Evolutionary conservation across 2,797 vertebrate species (phyloP), one percentile per base, ranked within the genome.

Genomic region (Spinibarbus caldwelli): DNA sequence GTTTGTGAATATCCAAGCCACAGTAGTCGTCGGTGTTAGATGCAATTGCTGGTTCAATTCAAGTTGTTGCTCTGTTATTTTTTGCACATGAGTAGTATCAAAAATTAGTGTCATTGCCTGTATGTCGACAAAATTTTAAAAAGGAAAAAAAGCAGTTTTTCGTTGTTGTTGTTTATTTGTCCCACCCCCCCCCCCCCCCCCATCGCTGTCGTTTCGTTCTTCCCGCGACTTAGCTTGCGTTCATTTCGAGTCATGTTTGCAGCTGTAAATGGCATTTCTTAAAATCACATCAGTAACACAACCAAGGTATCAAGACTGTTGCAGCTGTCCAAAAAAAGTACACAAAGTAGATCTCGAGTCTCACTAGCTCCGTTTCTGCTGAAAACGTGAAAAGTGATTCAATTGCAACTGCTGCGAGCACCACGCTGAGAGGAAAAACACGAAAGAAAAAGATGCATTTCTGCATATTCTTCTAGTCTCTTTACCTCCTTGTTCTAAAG

Each of bases 51-150:
- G 97, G 96, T 97, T 97, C 97, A 97, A 96, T 97, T 99, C 96
- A 97, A 97, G 96, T 98, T 97, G 97, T 99, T 97, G 97, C 96
- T 98, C 97, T 97, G 96, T 97, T 97, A 95, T 96, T 97, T 83
- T 98, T 98, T 99, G 97, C 97, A 98, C 97, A 98, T 96, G 95
- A 97, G 96, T 98, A 97, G 97, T 96, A 96, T 97, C 97, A 97
- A 95, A 98, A 96, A 94, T 96, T 96, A 97, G 96, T 96, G 96
- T 97, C 97, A 98, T 97, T 97, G 97, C 97, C 97, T 99, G 97
- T 99, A 97, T 97, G 97, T 98, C 96, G 97, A 96, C 96, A 94
- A 95, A 95, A 96, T 96, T 95, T 96, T 94, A 95, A 95, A 96
- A 96, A 95, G 96, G 94, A 41, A 84, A 94, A 96, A 97, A 91